Evolutionary conservation across 2,113 vertebrate genomes (phyloP).

Genomic region (Lasiurus cinereus): DNA sequence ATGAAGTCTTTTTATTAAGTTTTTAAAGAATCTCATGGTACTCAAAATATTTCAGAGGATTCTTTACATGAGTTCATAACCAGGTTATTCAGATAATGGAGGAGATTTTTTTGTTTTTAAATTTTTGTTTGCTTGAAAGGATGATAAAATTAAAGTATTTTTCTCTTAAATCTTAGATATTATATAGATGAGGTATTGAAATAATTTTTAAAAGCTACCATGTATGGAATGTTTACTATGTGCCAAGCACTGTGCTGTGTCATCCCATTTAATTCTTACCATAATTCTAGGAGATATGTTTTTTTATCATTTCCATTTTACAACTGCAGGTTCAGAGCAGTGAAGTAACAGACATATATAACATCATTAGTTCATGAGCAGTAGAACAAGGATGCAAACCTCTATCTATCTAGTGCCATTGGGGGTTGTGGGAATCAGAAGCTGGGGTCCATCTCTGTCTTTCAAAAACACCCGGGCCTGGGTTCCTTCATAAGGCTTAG

Average conservation of each 20-base stretch:
- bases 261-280: background rate
- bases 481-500: background rate
- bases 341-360: background rate
- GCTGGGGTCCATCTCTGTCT: background rate
- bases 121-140: constrained; percentile 15
- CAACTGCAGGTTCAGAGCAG: background rate
- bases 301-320: background rate
- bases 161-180: background rate
- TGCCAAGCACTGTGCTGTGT: background rate
- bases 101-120: background rate
- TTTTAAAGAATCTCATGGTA: background rate
- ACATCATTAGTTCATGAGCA: background rate
- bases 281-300: background rate
- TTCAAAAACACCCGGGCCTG: background rate
- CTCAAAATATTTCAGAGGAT: constrained; percentile 2
- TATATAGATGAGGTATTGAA: background rate
- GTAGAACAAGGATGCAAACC: background rate
- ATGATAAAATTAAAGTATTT: background rate
- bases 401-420: background rate
- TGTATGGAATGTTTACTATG: background rate
- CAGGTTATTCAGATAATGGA: background rate
- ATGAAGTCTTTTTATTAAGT: background rate
- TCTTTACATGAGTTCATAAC: background rate
- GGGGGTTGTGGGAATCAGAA: background rate
- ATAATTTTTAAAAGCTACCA: background rate